phyloP scores from a whole-genome alignment of 2,797 vertebrate species.

The Acanthornis magna region DNA sequence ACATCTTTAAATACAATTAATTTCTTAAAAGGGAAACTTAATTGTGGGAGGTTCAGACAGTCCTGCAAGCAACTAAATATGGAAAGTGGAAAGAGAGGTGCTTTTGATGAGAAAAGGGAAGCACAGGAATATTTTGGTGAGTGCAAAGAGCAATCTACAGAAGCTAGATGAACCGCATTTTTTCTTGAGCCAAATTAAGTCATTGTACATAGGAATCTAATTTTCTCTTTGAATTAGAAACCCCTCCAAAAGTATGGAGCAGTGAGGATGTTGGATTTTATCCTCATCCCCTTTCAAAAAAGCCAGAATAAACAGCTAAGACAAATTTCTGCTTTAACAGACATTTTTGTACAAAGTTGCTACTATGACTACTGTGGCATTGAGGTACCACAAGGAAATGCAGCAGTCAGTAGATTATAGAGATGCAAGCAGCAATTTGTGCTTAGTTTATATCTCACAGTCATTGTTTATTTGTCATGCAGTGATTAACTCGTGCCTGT shows the following conservation, averaged over 20 bases:
- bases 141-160: not conserved
- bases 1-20: not conserved
- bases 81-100: not conserved
- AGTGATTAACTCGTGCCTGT: not conserved
- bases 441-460: not conserved
- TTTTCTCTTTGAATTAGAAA: not conserved
- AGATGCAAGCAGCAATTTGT: fast-evolving
- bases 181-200: not conserved
- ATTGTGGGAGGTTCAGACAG: not conserved
- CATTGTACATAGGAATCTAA: not conserved
- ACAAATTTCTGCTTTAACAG: not conserved
- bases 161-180: not conserved
- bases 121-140: not conserved
- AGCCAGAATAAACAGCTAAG: not conserved
- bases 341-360: not conserved
- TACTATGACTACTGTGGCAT: not conserved
- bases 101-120: not conserved
- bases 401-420: not conserved
- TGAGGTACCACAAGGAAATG: not conserved
- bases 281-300: not conserved
- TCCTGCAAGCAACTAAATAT: not conserved
- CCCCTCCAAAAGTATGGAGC: not conserved
- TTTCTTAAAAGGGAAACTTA: not conserved
- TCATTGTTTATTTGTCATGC: not conserved
- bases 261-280: not conserved